Evolutionary conservation across 2,888 invertebrate species (phyloP), one percentile per base, ranked within the genome.

Genomic region (Nomada flava): DNA sequence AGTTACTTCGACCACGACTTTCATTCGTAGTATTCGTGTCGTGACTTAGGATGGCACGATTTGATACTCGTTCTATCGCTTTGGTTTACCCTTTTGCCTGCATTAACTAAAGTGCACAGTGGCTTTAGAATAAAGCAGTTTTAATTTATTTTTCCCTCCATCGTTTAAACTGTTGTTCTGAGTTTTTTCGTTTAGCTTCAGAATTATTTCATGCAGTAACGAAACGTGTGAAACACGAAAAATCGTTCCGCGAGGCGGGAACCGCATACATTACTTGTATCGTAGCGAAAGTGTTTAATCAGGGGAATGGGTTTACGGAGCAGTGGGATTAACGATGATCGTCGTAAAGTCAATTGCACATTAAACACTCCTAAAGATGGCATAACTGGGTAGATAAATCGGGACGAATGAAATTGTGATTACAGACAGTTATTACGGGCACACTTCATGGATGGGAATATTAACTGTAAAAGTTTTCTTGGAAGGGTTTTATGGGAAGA

Each of bases 241-340:
- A 55, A 77, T 71, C 15, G 50, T 57, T 42, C 23, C 29, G 13
- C 55, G 26, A 26, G 53, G 18, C 53, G 47, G 59, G 42, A 70
- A 42, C 59, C 26, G 55, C 36, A 7, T 36, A 36, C 36, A 36
- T 7, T 36, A 36, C 65, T 71, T 44, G 70, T 29, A 65, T 62
- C 76, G 36, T 60, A 50, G 78, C 79, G 79, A 79, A 55, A 71
- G 71, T 71, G 65, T 77, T 71, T 67, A 65, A 50, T 67, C 71
- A n/a, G 78, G 29, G 65, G 23, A 77, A 79, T 78, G 53, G 47
- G 79, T 79, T 77, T 77, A 57, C 42, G 42, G 78, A 57, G 20
- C 47, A 36, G 59, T 29, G 50, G 70, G 57, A 79, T 79, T 71
- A 67, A 77, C 15, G 65, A 77, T 62, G 70, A 65, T 62, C 77